phyloP scores from a whole-genome alignment of 2,888 invertebrate genomes.

The Ecliptopera silaceata region DNA sequence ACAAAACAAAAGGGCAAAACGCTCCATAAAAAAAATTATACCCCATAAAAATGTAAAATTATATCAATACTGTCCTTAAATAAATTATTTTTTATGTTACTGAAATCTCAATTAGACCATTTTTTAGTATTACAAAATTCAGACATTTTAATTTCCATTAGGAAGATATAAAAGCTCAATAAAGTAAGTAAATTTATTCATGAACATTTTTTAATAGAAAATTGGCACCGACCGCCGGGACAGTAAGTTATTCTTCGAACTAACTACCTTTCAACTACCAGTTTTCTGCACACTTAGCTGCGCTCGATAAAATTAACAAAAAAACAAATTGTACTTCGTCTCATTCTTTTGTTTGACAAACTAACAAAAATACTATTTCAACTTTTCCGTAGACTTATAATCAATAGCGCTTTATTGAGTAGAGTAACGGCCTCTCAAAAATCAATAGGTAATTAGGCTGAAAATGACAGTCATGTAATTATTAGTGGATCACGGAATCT shows the following conservation, averaged over 20 bases:
- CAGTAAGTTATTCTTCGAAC: slow-evolving; percentile 16
- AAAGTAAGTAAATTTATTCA: slow-evolving; percentile 30
- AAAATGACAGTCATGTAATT: background rate
- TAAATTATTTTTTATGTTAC: slow-evolving; percentile 37
- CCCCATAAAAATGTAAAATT: slow-evolving; percentile 28
- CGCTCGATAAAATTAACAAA: too few relatives aligned
- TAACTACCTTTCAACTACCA: background rate
- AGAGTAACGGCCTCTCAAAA: too few relatives aligned
- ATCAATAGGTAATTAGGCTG: slow-evolving; percentile 2
- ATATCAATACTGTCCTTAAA: slow-evolving; percentile 40
- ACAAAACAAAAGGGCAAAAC: too few relatives aligned
- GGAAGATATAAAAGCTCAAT: slow-evolving; percentile 27
- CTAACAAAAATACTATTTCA: too few relatives aligned
- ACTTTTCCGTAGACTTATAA: too few relatives aligned
- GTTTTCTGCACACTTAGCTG: background rate
- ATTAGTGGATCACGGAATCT: background rate
- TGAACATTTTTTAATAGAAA: slow-evolving; percentile 23
- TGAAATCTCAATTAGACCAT: slow-evolving; percentile 18
- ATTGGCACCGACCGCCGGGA: slow-evolving; percentile 13
- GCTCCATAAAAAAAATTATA: background rate
- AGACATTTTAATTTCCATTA: slow-evolving; percentile 35
- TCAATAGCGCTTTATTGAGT: background rate
- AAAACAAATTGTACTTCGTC: too few relatives aligned
- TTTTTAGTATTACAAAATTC: slow-evolving; percentile 23
- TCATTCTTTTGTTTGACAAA: too few relatives aligned